phyloP scores from a whole-genome alignment of 2,797 vertebrate species.

The Leptoclinus maculatus region DNA sequence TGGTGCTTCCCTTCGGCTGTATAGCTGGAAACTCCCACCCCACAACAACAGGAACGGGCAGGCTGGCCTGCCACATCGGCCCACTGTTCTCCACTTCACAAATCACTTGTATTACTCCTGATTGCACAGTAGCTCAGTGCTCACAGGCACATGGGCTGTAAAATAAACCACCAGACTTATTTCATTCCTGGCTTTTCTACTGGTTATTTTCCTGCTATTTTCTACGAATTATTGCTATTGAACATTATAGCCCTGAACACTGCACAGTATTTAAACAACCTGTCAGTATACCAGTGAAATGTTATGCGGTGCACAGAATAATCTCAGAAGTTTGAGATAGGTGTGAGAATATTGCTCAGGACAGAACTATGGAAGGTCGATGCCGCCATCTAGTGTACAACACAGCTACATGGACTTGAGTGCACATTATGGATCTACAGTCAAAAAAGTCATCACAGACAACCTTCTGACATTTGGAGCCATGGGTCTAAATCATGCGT shows the following conservation, averaged over 20 bases:
- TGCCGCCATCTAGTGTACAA: constrained; percentile 43
- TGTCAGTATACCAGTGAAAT: neutral
- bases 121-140: constrained; percentile 7
- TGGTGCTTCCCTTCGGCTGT: constrained; percentile 76
- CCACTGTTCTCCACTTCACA: constrained; percentile 29
- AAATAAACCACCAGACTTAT: neutral
- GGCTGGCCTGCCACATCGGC: neutral
- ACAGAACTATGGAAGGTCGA: constrained; percentile 17
- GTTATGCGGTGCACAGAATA: neutral
- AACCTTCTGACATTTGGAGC: neutral
- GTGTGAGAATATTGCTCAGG: neutral
- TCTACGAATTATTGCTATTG: neutral
- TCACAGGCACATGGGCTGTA: neutral
- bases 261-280: neutral
- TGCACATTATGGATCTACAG: neutral
- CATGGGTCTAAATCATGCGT: neutral
- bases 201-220: neutral
- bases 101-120: constrained; percentile 4
- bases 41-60: constrained; percentile 80
- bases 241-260: neutral
- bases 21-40: constrained; percentile 81
- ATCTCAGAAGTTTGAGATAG: neutral
- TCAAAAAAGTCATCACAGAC: neutral
- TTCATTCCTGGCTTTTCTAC: neutral
- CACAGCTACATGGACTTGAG: neutral